Evolutionary conservation across 2,797 vertebrate genomes (phyloP).

Genomic region (Tokudaia muenninki): DNA sequence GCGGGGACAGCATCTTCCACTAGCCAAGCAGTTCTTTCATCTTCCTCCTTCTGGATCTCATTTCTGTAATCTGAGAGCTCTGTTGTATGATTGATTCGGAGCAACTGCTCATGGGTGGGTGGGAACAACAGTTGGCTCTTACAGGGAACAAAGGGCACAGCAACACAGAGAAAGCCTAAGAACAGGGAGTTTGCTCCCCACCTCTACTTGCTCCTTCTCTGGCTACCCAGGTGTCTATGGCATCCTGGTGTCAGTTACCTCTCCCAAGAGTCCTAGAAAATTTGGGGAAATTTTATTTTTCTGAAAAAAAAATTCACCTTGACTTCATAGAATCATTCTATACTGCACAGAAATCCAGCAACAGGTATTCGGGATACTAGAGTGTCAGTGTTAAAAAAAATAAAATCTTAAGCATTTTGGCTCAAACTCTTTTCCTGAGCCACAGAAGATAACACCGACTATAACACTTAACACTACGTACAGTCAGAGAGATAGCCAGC

Average conservation of each 20-base stretch:
- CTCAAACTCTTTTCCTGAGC: not conserved
- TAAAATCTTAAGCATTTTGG: not conserved
- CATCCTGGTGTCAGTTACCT: not conserved
- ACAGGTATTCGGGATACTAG: not conserved
- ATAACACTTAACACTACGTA: not conserved
- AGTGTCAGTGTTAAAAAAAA: not conserved
- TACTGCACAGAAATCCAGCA: not conserved
- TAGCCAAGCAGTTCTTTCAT: not conserved
- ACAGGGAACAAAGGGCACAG: not conserved
- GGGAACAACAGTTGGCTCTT: not conserved
- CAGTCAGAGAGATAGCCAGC: too few relatives aligned
- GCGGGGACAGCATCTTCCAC: not conserved
- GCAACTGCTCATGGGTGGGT: not conserved
- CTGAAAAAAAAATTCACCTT: not conserved
- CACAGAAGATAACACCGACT: not conserved
- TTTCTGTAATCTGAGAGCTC: not conserved
- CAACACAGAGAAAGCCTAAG: not conserved
- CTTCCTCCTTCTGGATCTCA: not conserved
- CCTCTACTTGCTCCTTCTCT: not conserved
- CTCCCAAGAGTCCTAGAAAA: not conserved
- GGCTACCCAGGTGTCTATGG: not conserved
- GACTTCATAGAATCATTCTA: not conserved
- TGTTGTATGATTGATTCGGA: not conserved
- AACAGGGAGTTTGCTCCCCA: not conserved
- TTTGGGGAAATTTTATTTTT: not conserved